Conservation (phyloP, 2,888 invertebrate genomes). For the Pimpla rufipes region DNA sequence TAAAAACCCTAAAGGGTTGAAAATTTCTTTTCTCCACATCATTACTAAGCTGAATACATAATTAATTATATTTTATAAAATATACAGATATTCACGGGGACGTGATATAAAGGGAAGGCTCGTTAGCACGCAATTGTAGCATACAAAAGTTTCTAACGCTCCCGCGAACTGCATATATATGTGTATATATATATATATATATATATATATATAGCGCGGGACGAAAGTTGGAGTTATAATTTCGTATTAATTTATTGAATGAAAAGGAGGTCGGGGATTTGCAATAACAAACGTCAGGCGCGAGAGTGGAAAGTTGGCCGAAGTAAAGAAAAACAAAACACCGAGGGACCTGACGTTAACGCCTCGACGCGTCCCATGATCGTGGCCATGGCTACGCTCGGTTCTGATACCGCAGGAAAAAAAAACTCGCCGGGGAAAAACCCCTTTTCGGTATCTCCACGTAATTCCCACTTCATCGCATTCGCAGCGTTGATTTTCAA, state of each 20-base stretch:
- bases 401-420: constrained; percentile 18
- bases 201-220: no score
- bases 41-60: not conserved
- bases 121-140: constrained; percentile 15
- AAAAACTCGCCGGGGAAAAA: not conserved
- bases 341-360: not conserved
- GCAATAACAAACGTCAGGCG: constrained; percentile 4
- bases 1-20: not conserved
- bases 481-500: not conserved
- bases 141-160: constrained; percentile 6
- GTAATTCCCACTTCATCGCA: constrained; percentile 5
- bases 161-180: not conserved
- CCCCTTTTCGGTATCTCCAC: not conserved
- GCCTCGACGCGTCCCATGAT: not conserved
- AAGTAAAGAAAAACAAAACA: constrained; percentile 4
- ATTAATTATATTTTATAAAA: constrained; percentile 7
- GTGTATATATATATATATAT: no score
- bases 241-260: constrained; percentile 16
- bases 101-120: not conserved
- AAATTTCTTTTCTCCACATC: not conserved
- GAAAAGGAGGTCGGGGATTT: not conserved
- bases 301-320: not conserved
- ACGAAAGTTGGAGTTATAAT: constrained; percentile 13
- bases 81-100: not conserved
- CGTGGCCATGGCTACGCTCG: constrained; percentile 17